Evolutionary conservation across 2,113 vertebrate genomes (phyloP).

Genomic region (Sinocyclocheilus anophthalmus): DNA sequence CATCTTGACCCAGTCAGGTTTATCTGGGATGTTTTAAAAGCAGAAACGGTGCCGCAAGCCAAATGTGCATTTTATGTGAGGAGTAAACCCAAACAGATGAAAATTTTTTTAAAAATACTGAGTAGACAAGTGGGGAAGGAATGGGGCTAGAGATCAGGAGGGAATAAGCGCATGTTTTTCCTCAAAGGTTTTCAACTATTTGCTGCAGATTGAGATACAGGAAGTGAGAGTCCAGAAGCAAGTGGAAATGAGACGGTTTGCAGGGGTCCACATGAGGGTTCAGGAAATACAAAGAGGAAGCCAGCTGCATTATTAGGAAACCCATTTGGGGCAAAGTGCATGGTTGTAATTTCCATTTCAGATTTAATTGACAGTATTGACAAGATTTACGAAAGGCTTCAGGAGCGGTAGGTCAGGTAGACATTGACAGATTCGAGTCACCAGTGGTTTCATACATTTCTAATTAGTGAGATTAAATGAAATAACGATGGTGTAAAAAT

Average conservation of each 20-base stretch:
- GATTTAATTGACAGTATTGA: conserved; percentile 49
- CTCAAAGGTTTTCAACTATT: conserved; percentile 67
- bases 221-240: conserved; percentile 68
- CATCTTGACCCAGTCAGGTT: conserved; percentile 46
- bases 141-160: conserved; percentile 51
- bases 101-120: conserved; percentile 33
- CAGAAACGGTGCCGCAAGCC: conserved; percentile 47
- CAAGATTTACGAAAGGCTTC: conserved; percentile 34
- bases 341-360: conserved; percentile 36
- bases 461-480: conserved; percentile 45
- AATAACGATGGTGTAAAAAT: conserved; percentile 40
- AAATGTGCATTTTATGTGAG: conserved; percentile 50
- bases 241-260: conserved; percentile 34
- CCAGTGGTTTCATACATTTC: conserved; percentile 42
- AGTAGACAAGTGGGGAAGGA: conserved; percentile 59
- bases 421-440: conserved; percentile 34
- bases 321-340: conserved; percentile 58
- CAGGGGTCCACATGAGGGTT: conserved; percentile 28
- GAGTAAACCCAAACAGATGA: conserved; percentile 37
- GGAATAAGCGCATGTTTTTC: conserved; percentile 63
- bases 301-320: conserved; percentile 68
- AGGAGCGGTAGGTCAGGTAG: neutral
- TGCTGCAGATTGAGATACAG: conserved; percentile 71
- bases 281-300: conserved; percentile 62
- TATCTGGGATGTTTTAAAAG: conserved; percentile 51